Percentiles rank a stretch among this genome's conserved stretches.
These are phyloP conservation scores for Protonemura montana DNA, from an alignment of 2,888 invertebrate genomes.

Conservation along the genomic window DNA sequence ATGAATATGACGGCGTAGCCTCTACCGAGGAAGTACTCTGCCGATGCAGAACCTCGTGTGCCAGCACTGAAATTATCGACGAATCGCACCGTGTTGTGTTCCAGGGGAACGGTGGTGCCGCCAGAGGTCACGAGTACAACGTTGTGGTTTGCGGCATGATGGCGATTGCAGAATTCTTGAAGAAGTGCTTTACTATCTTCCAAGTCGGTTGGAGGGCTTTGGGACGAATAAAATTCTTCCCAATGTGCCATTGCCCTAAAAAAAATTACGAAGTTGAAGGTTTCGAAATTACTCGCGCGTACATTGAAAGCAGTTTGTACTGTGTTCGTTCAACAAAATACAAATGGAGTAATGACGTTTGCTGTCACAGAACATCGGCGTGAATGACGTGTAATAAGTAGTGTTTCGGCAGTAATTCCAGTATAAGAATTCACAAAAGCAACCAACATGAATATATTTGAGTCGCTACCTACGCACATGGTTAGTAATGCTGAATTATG, in stretches of 20 bases:
- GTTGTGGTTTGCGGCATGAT: constrained; percentile 71
- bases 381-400: neutral
- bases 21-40: constrained; percentile 91
- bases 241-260: constrained; percentile 63
- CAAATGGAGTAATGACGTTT: neutral
- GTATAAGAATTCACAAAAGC: neutral
- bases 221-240: constrained; percentile 85
- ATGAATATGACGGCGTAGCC: constrained; percentile 95
- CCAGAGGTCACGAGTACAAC: constrained; percentile 91
- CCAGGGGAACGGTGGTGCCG: constrained; percentile 95
- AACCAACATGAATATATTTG: constrained; percentile 56
- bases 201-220: constrained; percentile 79
- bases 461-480: constrained; percentile 60
- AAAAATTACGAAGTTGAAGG: neutral
- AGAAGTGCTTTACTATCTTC: constrained; percentile 75
- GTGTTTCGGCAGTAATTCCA: neutral
- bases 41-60: constrained; percentile 91
- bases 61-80: constrained; percentile 99
- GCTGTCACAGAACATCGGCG: neutral
- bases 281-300: no score
- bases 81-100: constrained; percentile 96
- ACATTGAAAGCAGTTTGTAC: neutral
- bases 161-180: constrained; percentile 77
- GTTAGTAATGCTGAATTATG: constrained; percentile 53
- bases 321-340: neutral